These are phyloP conservation scores for Dicerorhinus sumatrensis DNA, from an alignment of 2,113 vertebrate species.

Conservation along the genomic window DNA sequence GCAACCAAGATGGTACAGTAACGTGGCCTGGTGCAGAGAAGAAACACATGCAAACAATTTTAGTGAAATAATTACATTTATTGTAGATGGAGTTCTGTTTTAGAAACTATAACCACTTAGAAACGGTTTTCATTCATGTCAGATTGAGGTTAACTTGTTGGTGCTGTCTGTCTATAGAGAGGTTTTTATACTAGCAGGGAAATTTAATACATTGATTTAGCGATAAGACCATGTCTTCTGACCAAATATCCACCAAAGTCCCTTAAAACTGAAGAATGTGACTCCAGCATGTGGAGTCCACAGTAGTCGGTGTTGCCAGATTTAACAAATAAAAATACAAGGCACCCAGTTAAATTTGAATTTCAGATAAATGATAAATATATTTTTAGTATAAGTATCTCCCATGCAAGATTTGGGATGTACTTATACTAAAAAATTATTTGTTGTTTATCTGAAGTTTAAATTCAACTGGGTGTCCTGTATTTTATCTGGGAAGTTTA, in stretches of 20 bases:
- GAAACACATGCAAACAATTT: constrained; percentile 91
- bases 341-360: constrained; percentile 26
- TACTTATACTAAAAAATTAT: background rate
- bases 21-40: constrained; percentile 79
- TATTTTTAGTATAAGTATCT: constrained; percentile 11
- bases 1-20: constrained; percentile 84
- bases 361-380: constrained; percentile 32
- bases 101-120: constrained; percentile 89
- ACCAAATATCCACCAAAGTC: constrained; percentile 69
- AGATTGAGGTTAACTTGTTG: constrained; percentile 90
- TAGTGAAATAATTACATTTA: constrained; percentile 89
- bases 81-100: constrained; percentile 88
- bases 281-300: background rate
- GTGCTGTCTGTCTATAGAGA: constrained; percentile 86
- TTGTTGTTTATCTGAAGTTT: constrained; percentile 58
- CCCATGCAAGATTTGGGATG: background rate
- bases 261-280: constrained; percentile 72
- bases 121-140: constrained; percentile 89
- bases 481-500: constrained; percentile 50
- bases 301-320: background rate
- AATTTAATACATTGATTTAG: constrained; percentile 85
- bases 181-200: constrained; percentile 83
- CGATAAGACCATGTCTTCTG: constrained; percentile 84
- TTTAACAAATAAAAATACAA: constrained; percentile 58
- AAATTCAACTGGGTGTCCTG: background rate